These are phyloP conservation scores for Eolophus roseicapilla DNA, from an alignment of 2,113 vertebrate genomes.

Conservation along the genomic window DNA sequence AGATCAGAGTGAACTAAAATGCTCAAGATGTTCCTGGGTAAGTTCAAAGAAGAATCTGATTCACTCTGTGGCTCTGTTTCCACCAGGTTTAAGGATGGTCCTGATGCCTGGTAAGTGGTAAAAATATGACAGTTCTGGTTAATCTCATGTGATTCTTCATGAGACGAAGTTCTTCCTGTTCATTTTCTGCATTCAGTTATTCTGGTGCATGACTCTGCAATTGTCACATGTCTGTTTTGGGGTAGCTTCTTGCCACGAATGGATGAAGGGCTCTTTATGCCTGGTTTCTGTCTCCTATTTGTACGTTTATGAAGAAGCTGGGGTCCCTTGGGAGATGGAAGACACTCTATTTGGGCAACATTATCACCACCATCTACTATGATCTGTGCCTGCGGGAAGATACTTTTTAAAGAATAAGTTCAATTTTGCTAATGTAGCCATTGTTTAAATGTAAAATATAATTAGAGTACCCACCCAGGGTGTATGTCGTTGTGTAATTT, in stretches of 20 bases:
- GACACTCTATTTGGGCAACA: neutral
- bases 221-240: neutral
- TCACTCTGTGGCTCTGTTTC: neutral
- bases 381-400: neutral
- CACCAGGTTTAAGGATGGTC: neutral
- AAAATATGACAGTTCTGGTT: neutral
- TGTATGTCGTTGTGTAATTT: slow-evolving; percentile 63
- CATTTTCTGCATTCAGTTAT: neutral
- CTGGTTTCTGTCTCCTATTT: neutral
- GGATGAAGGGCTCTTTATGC: neutral
- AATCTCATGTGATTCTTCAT: neutral
- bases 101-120: neutral
- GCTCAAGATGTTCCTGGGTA: neutral
- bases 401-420: slow-evolving; percentile 26
- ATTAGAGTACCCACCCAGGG: slow-evolving; percentile 55
- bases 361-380: neutral
- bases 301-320: neutral
- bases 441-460: slow-evolving; percentile 66
- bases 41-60: neutral
- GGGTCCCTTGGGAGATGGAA: neutral
- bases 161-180: neutral
- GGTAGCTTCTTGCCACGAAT: neutral
- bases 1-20: neutral
- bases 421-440: slow-evolving; percentile 57
- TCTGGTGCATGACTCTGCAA: neutral